These are phyloP conservation scores for Xestia sexstrigata DNA, from an alignment of 2,888 invertebrate genomes.

Conservation along the genomic window DNA sequence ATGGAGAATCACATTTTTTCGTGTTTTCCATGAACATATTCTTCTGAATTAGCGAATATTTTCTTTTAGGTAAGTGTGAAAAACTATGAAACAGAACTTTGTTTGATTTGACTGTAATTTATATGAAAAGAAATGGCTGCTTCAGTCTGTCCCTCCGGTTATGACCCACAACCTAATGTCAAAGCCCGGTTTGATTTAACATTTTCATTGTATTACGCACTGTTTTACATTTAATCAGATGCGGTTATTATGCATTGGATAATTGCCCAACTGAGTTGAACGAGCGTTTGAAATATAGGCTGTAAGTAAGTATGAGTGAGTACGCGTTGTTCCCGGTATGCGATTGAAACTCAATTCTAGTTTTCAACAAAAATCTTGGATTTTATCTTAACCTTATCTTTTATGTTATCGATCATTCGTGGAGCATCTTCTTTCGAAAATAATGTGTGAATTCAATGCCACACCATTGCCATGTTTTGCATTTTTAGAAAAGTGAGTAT, in stretches of 20 bases:
- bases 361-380: conserved; percentile 70
- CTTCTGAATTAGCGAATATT: conserved; percentile 85
- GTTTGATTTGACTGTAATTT: conserved; percentile 50
- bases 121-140: conserved; percentile 74
- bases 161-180: conserved; percentile 88
- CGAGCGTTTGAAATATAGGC: conserved; percentile 49
- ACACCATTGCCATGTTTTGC: conserved; percentile 81
- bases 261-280: conserved; percentile 46
- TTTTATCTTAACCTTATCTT: conserved; percentile 87
- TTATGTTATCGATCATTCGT: conserved; percentile 82
- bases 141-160: conserved; percentile 79
- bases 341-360: conserved; percentile 48
- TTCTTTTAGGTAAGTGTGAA: conserved; percentile 86
- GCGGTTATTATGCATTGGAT: conserved; percentile 52
- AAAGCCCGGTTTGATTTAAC: conserved; percentile 86
- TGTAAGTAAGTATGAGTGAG: conserved; percentile 63
- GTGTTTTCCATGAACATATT: conserved; percentile 88
- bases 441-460: conserved; percentile 66
- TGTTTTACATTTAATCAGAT: conserved; percentile 69
- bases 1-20: conserved; percentile 89
- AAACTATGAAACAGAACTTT: conserved; percentile 62
- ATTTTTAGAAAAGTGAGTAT: conserved; percentile 84
- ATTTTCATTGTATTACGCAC: conserved; percentile 78
- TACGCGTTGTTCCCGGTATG: conserved; percentile 62
- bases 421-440: conserved; percentile 78